These are phyloP conservation scores for Eledone cirrhosa DNA, from an alignment of 2,888 invertebrate species.

Conservation along the genomic window DNA sequence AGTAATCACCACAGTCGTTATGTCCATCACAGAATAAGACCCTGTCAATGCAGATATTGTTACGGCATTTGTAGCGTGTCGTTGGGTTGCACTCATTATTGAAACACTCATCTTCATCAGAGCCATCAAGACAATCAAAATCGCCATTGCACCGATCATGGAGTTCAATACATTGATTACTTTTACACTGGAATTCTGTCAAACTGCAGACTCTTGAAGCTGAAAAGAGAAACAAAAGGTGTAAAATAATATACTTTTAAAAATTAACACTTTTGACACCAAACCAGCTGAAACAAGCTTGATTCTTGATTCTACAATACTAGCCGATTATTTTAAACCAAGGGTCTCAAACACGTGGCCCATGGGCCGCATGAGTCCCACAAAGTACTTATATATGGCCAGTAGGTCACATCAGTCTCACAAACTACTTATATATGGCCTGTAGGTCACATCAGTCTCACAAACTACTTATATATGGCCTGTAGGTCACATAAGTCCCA, in stretches of 20 bases:
- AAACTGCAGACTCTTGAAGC: conserved; percentile 63
- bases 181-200: conserved; percentile 71
- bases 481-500: too few relatives aligned
- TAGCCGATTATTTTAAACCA: too few relatives aligned
- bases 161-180: conserved; percentile 54
- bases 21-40: conserved; percentile 30
- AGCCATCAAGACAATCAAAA: conserved; percentile 55
- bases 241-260: neutral
- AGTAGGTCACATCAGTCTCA: too few relatives aligned
- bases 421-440: too few relatives aligned
- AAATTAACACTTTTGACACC: too few relatives aligned
- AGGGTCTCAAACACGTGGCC: too few relatives aligned
- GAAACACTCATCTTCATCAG: conserved; percentile 52
- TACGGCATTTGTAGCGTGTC: conserved; percentile 47
- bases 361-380: too few relatives aligned
- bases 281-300: too few relatives aligned
- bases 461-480: too few relatives aligned
- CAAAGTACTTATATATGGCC: too few relatives aligned
- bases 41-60: conserved; percentile 42
- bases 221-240: conserved; percentile 30
- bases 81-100: conserved; percentile 38
- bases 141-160: conserved; percentile 47
- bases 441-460: too few relatives aligned
- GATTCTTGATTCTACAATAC: too few relatives aligned
- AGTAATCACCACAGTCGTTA: conserved; percentile 38